These are phyloP conservation scores for Tyrannus savana DNA, from an alignment of 2,113 vertebrate genomes.

Conservation along the genomic window DNA sequence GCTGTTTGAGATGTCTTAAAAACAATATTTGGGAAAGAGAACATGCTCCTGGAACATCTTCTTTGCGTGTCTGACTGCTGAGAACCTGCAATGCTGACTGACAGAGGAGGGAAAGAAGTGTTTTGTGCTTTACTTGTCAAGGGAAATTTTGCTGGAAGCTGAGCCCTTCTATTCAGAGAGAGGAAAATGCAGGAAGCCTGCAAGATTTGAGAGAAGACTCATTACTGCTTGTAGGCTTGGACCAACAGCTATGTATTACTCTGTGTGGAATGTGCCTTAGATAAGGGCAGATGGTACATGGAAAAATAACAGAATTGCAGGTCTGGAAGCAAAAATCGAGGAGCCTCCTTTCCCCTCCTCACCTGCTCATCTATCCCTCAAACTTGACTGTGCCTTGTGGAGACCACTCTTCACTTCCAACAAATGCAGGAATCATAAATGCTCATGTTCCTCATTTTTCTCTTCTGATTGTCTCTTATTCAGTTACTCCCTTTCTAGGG, in stretches of 20 bases:
- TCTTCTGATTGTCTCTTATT: background rate
- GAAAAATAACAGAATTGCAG: background rate
- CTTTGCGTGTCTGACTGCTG: background rate
- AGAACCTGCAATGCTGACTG: background rate
- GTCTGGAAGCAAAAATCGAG: background rate
- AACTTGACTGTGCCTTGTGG: background rate
- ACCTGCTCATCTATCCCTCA: accelerated
- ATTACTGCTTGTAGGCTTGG: background rate
- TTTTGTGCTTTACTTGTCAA: background rate
- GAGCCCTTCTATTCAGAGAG: background rate
- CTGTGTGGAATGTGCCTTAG: background rate
- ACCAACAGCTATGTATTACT: background rate
- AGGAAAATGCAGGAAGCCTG: background rate
- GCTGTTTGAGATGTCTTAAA: background rate
- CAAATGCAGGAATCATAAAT: background rate
- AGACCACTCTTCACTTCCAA: background rate
- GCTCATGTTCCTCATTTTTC: background rate
- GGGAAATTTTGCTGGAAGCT: background rate
- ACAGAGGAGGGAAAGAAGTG: background rate
- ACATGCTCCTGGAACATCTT: background rate
- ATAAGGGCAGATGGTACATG: background rate
- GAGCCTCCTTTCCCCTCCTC: background rate
- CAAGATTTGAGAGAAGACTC: background rate
- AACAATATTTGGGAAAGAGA: background rate
- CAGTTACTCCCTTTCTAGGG: background rate